Evolutionary conservation across 2,888 invertebrate genomes (phyloP).

Genomic region (Patella caerulea): DNA sequence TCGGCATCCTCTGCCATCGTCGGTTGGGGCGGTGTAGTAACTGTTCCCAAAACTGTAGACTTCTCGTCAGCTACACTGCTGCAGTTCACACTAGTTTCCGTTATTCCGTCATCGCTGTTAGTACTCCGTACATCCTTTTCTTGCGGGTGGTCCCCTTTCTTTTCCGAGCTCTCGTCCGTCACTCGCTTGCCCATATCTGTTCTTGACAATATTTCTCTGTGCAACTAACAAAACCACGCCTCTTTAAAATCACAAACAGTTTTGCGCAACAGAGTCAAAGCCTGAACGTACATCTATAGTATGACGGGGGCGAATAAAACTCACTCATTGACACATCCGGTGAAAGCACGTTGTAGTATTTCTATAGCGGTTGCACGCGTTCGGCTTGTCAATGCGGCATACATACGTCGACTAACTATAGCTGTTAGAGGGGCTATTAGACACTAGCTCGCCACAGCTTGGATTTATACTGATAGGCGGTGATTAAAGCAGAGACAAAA

Average conservation of each 20-base stretch:
- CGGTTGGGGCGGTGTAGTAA: conserved; percentile 11
- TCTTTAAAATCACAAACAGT: conserved; percentile 7
- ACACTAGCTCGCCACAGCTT: conserved; percentile 13
- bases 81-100: conserved; percentile 20
- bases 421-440: conserved; percentile 13
- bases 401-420: conserved; percentile 15
- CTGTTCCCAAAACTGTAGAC: conserved; percentile 14
- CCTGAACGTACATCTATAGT: conserved; percentile 11
- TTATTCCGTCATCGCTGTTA: conserved; percentile 2
- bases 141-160: conserved; percentile 3
- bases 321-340: conserved; percentile 5
- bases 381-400: conserved; percentile 14
- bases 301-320: conserved; percentile 17
- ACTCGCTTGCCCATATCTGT: not conserved
- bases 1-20: conserved; percentile 31
- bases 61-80: conserved; percentile 14
- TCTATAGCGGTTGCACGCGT: conserved; percentile 14
- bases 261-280: conserved; percentile 10
- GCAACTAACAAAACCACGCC: conserved; percentile 3
- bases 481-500: conserved; percentile 24
- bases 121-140: conserved; percentile 12
- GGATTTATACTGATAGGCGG: conserved; percentile 19
- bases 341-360: conserved; percentile 18
- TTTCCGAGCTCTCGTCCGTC: not conserved
- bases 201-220: not conserved